phyloP scores from a whole-genome alignment of 1,140 invertebrate species.

The Gryon sp. region DNA sequence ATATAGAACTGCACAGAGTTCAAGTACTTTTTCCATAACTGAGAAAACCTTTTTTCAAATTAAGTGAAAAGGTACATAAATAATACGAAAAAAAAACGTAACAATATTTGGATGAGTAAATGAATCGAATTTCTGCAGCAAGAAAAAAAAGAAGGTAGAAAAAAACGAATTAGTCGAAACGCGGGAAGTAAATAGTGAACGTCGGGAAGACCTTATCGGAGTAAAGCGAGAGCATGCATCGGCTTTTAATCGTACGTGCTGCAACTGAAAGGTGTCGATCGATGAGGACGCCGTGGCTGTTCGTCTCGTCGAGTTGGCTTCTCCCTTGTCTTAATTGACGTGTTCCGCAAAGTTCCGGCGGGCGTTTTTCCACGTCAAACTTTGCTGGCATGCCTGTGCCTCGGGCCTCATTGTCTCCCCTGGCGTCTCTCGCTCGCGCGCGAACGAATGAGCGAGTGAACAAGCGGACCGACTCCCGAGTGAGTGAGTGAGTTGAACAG shows the following conservation, averaged over 20 bases:
- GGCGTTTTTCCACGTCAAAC: constrained; percentile 43
- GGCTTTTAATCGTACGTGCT: constrained; percentile 39
- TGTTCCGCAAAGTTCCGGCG: constrained; percentile 60
- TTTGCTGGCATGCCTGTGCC: constrained; percentile 18
- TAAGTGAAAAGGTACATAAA: too few species aligned
- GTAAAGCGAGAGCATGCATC: constrained; percentile 17
- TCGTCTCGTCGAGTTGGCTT: constrained; percentile 36
- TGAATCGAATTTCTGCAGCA: too few species aligned
- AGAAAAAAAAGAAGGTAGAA: too few species aligned
- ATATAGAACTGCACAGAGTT: too few species aligned
- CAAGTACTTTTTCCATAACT: too few species aligned
- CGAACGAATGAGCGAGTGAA: too few species aligned
- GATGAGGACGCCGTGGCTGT: constrained; percentile 22
- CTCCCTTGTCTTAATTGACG: constrained; percentile 65
- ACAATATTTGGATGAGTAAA: too few species aligned
- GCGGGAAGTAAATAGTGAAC: not conserved
- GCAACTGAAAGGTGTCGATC: constrained; percentile 31
- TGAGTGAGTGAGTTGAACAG: too few species aligned
- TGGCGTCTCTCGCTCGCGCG: constrained; percentile 13
- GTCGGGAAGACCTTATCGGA: constrained; percentile 4
- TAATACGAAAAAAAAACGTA: too few species aligned
- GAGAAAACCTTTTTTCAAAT: too few species aligned
- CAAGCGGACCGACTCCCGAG: too few species aligned
- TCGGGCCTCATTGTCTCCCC: constrained; percentile 51
- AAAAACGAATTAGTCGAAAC: too few species aligned